These are phyloP conservation scores for Tenebrosternarchus preto DNA, from an alignment of 2,113 vertebrate species.

Conservation along the genomic window DNA sequence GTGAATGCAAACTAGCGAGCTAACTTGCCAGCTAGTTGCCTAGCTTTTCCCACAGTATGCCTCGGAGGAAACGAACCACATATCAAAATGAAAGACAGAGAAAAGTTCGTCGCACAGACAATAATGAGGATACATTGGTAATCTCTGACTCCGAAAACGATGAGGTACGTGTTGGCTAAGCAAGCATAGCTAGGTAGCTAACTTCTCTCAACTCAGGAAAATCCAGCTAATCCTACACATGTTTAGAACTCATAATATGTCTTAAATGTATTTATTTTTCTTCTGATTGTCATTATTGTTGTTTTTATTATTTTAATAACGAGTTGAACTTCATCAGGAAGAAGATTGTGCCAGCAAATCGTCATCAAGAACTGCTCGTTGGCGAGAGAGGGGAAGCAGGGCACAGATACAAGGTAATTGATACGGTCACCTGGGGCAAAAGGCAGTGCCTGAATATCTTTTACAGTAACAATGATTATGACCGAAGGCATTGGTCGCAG, in stretches of 20 bases:
- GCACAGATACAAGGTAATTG: slow-evolving; percentile 30
- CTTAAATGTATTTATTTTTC: too few relatives aligned
- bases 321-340: slow-evolving; percentile 15
- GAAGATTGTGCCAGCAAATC: not conserved
- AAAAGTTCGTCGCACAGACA: slow-evolving; percentile 42
- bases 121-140: slow-evolving; percentile 38
- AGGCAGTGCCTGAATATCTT: too few relatives aligned
- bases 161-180: slow-evolving; percentile 11
- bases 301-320: not conserved
- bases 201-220: not conserved
- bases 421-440: not conserved
- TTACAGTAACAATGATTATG: not conserved
- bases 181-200: too few relatives aligned
- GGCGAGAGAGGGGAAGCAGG: slow-evolving; percentile 23
- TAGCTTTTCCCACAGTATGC: slow-evolving; percentile 34
- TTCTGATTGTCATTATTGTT: not conserved
- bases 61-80: slow-evolving; percentile 44
- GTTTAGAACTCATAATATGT: not conserved
- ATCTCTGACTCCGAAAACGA: slow-evolving; percentile 58
- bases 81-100: slow-evolving; percentile 40
- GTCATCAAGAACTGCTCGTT: slow-evolving; percentile 25
- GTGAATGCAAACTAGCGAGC: not conserved
- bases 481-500: not conserved
- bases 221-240: not conserved
- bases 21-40: not conserved